A percentile compares a stretch with the other conserved stretches of the same genome.
Evolutionary conservation across 2,797 vertebrate genomes (phyloP).

Genomic region (Sebastes iracundus): DNA sequence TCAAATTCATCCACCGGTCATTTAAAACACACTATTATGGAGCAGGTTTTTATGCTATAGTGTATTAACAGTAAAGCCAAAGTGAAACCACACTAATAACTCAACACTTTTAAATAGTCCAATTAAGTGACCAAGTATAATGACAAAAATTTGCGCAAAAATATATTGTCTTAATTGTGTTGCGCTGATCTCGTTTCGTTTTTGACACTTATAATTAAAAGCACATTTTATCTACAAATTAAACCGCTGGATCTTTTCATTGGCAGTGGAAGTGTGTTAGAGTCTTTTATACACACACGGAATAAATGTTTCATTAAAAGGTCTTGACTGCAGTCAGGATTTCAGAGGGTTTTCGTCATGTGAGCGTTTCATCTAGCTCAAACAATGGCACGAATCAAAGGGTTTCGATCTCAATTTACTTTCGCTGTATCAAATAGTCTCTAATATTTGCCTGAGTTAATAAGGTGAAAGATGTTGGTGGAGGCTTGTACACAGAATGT

Average conservation of each 20-base stretch:
- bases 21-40: neutral
- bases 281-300: slow-evolving; percentile 30
- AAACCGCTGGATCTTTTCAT: slow-evolving; percentile 32
- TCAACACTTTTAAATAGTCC: slow-evolving; percentile 5
- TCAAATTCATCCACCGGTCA: neutral
- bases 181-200: slow-evolving; percentile 35
- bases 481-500: neutral
- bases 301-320: slow-evolving; percentile 70
- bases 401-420: slow-evolving; percentile 26
- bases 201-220: slow-evolving; percentile 60
- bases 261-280: slow-evolving; percentile 22
- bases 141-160: slow-evolving; percentile 29
- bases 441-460: slow-evolving; percentile 42
- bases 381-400: slow-evolving; percentile 62
- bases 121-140: slow-evolving; percentile 27
- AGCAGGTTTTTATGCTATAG: neutral
- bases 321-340: slow-evolving; percentile 52
- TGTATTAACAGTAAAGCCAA: neutral
- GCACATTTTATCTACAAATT: slow-evolving; percentile 42
- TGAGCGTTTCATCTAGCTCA: slow-evolving; percentile 37
- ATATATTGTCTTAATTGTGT: slow-evolving; percentile 33
- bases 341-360: slow-evolving; percentile 69
- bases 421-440: slow-evolving; percentile 24
- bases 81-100: neutral
- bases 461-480: slow-evolving; percentile 14